phyloP scores from a whole-genome alignment of 1,140 invertebrate species.

The Chymomyza costata region DNA sequence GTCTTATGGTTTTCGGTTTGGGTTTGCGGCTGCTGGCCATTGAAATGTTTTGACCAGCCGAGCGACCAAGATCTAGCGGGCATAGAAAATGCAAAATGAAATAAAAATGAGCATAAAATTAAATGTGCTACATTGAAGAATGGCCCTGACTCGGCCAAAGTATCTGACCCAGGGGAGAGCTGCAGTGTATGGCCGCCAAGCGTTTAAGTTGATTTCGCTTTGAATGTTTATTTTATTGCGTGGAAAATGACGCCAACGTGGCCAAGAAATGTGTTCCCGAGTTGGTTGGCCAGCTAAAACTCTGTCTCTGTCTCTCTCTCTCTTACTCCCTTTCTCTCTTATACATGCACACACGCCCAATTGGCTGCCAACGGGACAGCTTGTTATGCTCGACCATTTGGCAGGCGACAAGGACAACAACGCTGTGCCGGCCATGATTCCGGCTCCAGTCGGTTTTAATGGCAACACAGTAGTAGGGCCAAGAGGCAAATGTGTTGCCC shows the following conservation, averaged over 20 bases:
- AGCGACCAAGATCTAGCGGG: not conserved
- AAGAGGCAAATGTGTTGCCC: not conserved
- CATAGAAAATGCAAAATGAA: slow-evolving; percentile 33
- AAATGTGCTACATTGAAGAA: slow-evolving; percentile 69
- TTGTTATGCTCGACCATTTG: slow-evolving; percentile 18
- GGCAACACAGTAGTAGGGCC: slow-evolving; percentile 10
- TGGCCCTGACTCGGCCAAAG: slow-evolving; percentile 18
- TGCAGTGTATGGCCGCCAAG: slow-evolving; percentile 22
- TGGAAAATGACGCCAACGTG: slow-evolving; percentile 74
- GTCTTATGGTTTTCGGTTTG: too few species aligned
- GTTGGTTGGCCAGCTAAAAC: not conserved
- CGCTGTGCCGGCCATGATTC: not conserved
- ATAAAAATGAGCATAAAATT: slow-evolving; percentile 73
- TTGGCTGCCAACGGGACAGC: not conserved
- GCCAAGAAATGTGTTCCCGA: slow-evolving; percentile 55
- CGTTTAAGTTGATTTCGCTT: slow-evolving; percentile 74
- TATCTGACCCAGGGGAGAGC: not conserved
- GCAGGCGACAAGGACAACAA: slow-evolving; percentile 34
- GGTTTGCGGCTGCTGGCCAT: slow-evolving; percentile 57
- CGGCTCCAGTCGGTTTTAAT: slow-evolving; percentile 66
- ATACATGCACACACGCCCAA: too few species aligned
- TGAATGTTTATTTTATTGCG: slow-evolving; percentile 75
- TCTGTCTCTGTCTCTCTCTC: slow-evolving; percentile 5
- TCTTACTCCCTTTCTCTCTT: slow-evolving; percentile 8
- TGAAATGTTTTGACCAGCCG: slow-evolving; percentile 41